These are phyloP conservation scores for Amphilophus citrinellus DNA, from an alignment of 2,113 vertebrate species.

Conservation along the genomic window DNA sequence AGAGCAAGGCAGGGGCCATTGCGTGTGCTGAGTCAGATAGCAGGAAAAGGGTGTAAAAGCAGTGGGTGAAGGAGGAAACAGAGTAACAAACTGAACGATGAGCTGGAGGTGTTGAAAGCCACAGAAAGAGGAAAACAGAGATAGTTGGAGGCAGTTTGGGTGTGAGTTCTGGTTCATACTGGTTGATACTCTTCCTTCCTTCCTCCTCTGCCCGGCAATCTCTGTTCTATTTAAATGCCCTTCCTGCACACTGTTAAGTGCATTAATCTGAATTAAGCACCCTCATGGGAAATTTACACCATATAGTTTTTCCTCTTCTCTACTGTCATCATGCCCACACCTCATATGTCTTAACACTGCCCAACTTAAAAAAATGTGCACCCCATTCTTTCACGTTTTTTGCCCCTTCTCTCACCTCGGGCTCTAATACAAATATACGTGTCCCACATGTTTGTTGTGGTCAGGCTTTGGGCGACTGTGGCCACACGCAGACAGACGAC, in stretches of 20 bases:
- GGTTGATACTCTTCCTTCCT: constrained; percentile 41
- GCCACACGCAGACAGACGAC: constrained; percentile 66
- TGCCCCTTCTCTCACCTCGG: constrained; percentile 37
- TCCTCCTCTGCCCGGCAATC: constrained; percentile 57
- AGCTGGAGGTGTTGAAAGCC: constrained; percentile 42
- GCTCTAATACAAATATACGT: constrained; percentile 63
- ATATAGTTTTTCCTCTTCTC: constrained; percentile 28
- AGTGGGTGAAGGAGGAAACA: constrained; percentile 14
- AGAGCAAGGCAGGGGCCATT: constrained; percentile 42
- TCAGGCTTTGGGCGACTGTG: constrained; percentile 36
- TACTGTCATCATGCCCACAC: constrained; percentile 26
- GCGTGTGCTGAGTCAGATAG: constrained; percentile 76
- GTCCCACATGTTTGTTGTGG: constrained; percentile 47
- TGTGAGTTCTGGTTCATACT: constrained; percentile 37
- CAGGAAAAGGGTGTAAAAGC: constrained; percentile 55
- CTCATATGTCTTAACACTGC: constrained; percentile 44
- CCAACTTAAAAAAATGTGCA: constrained; percentile 33
- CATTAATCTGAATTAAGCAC: constrained; percentile 50
- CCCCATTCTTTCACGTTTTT: constrained; percentile 30
- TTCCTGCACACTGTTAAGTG: constrained; percentile 47
- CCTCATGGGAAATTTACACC: constrained; percentile 24
- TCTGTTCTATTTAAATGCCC: constrained; percentile 45
- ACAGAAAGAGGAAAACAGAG: constrained; percentile 33
- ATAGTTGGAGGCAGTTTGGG: constrained; percentile 20
- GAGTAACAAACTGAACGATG: constrained; percentile 45